phyloP scores from a whole-genome alignment of 2,113 vertebrate genomes.

The Syrrhaptes paradoxus region DNA sequence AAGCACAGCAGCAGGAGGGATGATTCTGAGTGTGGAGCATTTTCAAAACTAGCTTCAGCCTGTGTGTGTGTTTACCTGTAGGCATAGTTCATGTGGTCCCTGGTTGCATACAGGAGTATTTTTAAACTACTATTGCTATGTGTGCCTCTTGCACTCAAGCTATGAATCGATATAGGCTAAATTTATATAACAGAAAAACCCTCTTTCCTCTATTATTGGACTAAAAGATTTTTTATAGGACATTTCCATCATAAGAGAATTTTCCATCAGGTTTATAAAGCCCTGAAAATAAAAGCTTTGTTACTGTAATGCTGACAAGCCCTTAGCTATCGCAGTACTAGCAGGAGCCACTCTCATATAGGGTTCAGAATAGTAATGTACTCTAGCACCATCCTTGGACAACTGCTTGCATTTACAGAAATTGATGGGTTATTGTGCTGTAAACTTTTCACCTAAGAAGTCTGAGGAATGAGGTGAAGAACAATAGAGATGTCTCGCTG shows the following conservation, averaged over 20 bases:
- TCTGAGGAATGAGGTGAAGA: slow-evolving; percentile 46
- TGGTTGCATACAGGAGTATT: background rate
- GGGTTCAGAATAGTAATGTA: background rate
- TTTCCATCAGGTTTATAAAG: slow-evolving; percentile 5
- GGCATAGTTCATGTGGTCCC: background rate
- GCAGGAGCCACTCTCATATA: background rate
- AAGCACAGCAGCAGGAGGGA: background rate
- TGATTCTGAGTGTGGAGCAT: background rate
- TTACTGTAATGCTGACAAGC: background rate
- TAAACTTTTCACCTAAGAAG: slow-evolving; percentile 59
- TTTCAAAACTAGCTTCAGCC: background rate
- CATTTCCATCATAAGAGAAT: background rate
- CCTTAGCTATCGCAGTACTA: background rate
- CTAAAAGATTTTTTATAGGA: background rate
- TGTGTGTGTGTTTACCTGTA: background rate
- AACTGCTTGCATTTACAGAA: slow-evolving; percentile 58
- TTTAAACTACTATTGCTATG: background rate
- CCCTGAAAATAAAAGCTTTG: slow-evolving; percentile 7
- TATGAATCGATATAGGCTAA: background rate
- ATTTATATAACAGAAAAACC: background rate
- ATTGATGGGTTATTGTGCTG: slow-evolving; percentile 55
- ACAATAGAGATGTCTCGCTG: slow-evolving; percentile 47
- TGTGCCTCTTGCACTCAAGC: background rate
- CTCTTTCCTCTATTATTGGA: background rate
- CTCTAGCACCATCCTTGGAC: slow-evolving; percentile 18